Conservation (phyloP, 1,140 invertebrate genomes). For the Papilio polyxenes region DNA sequence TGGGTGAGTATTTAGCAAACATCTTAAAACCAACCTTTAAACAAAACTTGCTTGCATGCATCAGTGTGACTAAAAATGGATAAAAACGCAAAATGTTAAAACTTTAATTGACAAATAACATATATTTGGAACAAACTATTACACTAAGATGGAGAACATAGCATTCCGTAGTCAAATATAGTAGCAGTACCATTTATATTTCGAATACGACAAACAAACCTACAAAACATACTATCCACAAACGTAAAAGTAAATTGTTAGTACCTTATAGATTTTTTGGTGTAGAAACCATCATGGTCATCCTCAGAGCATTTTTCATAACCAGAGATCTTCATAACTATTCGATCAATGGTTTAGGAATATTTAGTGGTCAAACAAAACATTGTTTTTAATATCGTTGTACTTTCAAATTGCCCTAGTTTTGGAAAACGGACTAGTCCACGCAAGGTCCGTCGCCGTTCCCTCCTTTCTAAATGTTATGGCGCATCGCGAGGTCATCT, state of each 20-base stretch:
- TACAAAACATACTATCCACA: no score
- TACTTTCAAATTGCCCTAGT: slow-evolving; percentile 39
- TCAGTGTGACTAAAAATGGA: not conserved
- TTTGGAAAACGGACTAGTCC: slow-evolving; percentile 35
- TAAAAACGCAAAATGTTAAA: not conserved
- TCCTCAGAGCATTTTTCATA: not conserved
- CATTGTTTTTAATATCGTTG: not conserved
- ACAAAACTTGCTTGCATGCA: no score
- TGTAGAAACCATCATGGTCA: not conserved
- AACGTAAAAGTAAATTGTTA: no score
- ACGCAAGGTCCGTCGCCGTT: slow-evolving; percentile 35
- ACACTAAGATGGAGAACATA: not conserved
- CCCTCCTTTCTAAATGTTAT: slow-evolving; percentile 39
- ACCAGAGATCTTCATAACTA: not conserved
- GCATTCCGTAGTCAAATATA: not conserved
- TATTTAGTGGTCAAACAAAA: not conserved
- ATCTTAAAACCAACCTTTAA: no score
- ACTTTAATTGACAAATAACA: not conserved
- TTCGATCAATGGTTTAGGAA: not conserved
- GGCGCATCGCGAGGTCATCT: slow-evolving; percentile 35
- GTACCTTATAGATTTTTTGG: not conserved
- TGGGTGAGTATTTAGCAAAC: no score
- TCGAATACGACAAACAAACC: not conserved
- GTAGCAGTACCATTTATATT: not conserved
- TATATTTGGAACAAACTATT: not conserved